Conservation (phyloP, 2,797 vertebrate genomes). For the Anguilla pacifica region DNA sequence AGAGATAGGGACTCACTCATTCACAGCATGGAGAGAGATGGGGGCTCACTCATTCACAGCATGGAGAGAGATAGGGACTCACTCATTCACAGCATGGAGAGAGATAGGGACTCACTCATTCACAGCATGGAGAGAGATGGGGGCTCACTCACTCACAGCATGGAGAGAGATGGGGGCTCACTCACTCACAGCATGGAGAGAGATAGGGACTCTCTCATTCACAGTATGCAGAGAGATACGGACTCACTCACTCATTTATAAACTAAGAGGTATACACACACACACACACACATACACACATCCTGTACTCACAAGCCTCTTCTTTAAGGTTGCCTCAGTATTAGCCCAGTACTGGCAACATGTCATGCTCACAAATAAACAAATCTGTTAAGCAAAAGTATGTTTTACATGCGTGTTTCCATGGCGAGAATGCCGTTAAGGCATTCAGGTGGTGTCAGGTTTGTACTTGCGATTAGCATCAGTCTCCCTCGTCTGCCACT, state of each 20-base stretch:
- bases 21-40: not conserved
- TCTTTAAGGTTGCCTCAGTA: not conserved
- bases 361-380: not conserved
- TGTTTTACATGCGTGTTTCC: not conserved
- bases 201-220: no score
- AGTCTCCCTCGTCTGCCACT: not conserved
- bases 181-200: no score
- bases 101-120: not conserved
- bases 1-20: not conserved
- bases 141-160: not conserved
- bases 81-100: not conserved
- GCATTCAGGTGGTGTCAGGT: constrained; percentile 6
- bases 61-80: not conserved
- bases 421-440: not conserved
- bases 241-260: not conserved
- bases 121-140: not conserved
- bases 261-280: constrained; percentile 17
- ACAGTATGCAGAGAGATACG: no score
- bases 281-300: constrained; percentile 27
- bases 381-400: not conserved
- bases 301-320: not conserved
- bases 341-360: not conserved
- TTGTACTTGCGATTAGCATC: constrained; percentile 1
- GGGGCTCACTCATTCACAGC: not conserved
- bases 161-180: not conserved